These are phyloP conservation scores for Pelochelys cantorii DNA, from an alignment of 2,797 vertebrate species.

Conservation along the genomic window DNA sequence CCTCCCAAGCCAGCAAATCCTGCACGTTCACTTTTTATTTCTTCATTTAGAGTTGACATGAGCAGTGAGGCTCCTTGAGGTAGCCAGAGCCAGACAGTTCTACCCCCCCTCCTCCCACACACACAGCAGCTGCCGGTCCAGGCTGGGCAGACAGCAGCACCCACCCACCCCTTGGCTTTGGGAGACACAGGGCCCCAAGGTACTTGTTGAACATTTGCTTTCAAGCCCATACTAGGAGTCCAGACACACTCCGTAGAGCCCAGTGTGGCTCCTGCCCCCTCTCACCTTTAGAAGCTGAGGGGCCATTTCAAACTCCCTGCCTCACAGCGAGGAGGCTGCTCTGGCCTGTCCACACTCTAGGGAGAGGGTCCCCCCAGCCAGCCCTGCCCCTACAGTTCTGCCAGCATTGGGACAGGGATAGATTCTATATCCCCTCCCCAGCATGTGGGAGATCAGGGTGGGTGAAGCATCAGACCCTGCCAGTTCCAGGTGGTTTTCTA, in stretches of 20 bases:
- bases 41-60: not conserved
- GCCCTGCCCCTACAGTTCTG: not conserved
- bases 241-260: not conserved
- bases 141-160: not conserved
- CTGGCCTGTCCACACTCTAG: not conserved
- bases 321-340: not conserved
- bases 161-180: not conserved
- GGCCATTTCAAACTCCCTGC: too few species aligned
- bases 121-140: rapidly evolving
- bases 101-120: not conserved
- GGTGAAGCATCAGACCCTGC: not conserved
- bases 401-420: not conserved
- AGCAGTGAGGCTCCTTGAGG: not conserved
- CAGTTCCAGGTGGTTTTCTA: not conserved
- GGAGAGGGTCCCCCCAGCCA: not conserved
- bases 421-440: not conserved
- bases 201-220: not conserved
- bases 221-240: not conserved
- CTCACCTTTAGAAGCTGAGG: too few species aligned
- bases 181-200: not conserved
- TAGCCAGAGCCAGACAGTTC: not conserved
- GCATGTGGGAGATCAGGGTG: not conserved
- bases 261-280: not conserved
- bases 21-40: not conserved
- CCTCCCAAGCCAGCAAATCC: not conserved